A percentile compares a stretch with the other conserved stretches of the same genome.
Conservation (phyloP, 2,797 vertebrate species). For the Myiothlypis chrysogaster region DNA sequence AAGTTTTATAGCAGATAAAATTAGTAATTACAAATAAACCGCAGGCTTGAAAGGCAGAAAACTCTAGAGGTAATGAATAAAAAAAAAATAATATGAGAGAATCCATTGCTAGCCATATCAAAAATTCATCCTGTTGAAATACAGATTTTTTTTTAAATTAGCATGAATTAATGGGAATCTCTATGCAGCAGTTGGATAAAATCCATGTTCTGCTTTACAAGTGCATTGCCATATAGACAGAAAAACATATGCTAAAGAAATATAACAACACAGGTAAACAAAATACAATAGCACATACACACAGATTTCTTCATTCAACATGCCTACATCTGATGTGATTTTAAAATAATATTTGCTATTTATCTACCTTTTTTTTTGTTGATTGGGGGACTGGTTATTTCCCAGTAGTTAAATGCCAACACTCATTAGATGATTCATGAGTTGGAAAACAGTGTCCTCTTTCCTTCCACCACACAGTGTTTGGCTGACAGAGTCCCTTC, state of each 20-base stretch:
- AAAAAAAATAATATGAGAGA: not conserved
- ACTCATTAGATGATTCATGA: not conserved
- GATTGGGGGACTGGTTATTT: not conserved
- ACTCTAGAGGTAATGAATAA: not conserved
- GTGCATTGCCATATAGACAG: not conserved
- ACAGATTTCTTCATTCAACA: not conserved
- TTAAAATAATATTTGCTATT: not conserved
- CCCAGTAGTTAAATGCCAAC: not conserved
- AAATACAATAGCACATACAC: not conserved
- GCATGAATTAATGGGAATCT: not conserved
- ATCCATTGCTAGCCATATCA: not conserved
- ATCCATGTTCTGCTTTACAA: not conserved
- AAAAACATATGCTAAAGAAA: constrained; percentile 2
- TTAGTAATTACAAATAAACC: not conserved
- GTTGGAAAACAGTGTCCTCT: not conserved
- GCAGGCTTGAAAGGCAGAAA: not conserved
- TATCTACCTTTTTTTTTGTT: not conserved
- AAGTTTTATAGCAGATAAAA: not conserved
- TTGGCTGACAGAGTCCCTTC: not conserved
- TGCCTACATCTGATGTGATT: not conserved
- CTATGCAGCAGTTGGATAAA: not conserved
- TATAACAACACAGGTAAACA: constrained; percentile 1
- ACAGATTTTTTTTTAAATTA: not conserved
- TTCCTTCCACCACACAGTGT: not conserved
- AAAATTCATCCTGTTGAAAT: not conserved